phyloP scores from a whole-genome alignment of 2,113 vertebrate genomes.

The Elgaria multicarinata region DNA sequence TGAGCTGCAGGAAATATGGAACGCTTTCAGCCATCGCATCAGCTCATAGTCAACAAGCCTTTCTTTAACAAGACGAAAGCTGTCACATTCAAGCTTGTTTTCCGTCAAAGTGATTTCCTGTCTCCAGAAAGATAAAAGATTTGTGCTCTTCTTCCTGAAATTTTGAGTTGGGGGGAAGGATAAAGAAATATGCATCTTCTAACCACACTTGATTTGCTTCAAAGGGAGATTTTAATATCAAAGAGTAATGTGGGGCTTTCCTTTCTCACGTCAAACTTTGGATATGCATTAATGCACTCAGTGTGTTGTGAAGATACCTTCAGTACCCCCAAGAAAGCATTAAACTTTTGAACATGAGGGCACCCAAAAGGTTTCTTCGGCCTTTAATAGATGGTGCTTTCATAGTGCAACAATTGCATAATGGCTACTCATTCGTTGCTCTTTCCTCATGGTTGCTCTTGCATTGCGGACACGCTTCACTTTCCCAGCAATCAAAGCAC shows the following conservation, averaged over 20 bases:
- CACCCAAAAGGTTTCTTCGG: background rate
- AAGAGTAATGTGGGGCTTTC: constrained; percentile 9
- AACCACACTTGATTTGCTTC: constrained; percentile 27
- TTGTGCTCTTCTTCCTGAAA: constrained; percentile 30
- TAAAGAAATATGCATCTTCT: constrained; percentile 29
- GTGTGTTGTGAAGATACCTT: background rate
- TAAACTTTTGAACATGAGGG: background rate
- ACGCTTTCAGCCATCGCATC: constrained; percentile 7
- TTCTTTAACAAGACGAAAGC: constrained; percentile 45
- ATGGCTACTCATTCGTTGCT: background rate
- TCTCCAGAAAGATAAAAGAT: background rate
- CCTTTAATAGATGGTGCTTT: background rate
- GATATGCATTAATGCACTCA: background rate
- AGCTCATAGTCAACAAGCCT: background rate
- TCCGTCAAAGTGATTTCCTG: constrained; percentile 65
- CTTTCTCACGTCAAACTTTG: constrained; percentile 35
- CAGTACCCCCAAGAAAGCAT: background rate
- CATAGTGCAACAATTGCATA: background rate
- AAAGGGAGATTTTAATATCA: constrained; percentile 44
- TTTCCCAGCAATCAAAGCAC: background rate
- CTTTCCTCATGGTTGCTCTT: background rate
- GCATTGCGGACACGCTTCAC: background rate
- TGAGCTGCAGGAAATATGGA: constrained; percentile 25
- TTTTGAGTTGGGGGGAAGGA: background rate
- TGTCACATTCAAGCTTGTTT: constrained; percentile 40